phyloP scores from a whole-genome alignment of 2,888 invertebrate genomes.

The Drosophila planitibia region DNA sequence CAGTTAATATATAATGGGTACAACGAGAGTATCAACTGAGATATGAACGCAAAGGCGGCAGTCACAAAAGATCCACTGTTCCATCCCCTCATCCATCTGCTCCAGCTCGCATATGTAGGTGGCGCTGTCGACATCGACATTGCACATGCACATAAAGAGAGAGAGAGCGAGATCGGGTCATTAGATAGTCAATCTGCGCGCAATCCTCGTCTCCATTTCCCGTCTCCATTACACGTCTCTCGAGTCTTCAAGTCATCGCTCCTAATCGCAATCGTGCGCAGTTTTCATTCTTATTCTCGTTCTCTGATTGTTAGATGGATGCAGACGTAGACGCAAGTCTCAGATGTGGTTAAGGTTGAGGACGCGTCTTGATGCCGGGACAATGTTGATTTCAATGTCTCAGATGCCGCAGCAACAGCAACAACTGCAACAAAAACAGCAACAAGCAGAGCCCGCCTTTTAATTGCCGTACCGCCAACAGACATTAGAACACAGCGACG shows the following conservation, averaged over 20 bases:
- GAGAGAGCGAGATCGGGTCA: constrained; percentile 56
- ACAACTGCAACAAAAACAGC: constrained; percentile 37
- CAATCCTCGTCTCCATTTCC: constrained; percentile 8
- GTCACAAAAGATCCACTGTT: constrained; percentile 26
- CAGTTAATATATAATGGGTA: background rate
- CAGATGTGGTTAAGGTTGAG: constrained; percentile 24
- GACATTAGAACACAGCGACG: constrained; percentile 67
- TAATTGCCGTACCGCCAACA: constrained; percentile 77
- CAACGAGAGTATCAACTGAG: background rate
- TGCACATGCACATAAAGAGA: constrained; percentile 44
- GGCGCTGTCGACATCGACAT: constrained; percentile 73
- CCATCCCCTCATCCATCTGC: background rate
- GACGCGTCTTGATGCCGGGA: constrained; percentile 62
- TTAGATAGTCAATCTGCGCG: constrained; percentile 60
- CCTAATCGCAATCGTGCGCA: constrained; percentile 63
- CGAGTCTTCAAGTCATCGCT: constrained; percentile 21
- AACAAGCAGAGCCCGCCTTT: constrained; percentile 71
- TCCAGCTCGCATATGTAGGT: constrained; percentile 65
- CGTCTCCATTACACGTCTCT: background rate
- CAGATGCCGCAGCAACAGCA: constrained; percentile 70
- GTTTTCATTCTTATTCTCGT: constrained; percentile 56
- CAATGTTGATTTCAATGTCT: constrained; percentile 76
- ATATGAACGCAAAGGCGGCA: constrained; percentile 31
- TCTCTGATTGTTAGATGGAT: constrained; percentile 55
- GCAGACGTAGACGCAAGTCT: constrained; percentile 22